A percentile compares a stretch with the other conserved stretches of the same genome.
Evolutionary conservation across 2,113 vertebrate genomes (phyloP).

Genomic region (Chinchilla lanigera): DNA sequence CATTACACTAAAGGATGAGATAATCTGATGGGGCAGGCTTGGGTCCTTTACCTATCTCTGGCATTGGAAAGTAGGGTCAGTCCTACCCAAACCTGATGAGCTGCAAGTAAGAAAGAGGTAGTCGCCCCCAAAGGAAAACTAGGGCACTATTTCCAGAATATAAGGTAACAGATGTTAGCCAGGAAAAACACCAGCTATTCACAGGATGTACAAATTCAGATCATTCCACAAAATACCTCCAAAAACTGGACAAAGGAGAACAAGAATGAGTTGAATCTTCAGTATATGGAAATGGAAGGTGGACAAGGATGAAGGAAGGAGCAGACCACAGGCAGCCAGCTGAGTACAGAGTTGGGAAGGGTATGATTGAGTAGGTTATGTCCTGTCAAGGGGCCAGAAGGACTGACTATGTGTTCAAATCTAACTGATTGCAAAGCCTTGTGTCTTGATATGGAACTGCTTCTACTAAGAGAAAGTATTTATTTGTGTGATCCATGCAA

Average conservation of each 20-base stretch:
- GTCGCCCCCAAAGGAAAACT: neutral
- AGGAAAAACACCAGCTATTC: neutral
- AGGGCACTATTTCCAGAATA: neutral
- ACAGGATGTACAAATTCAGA: conserved; percentile 31
- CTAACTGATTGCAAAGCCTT: neutral
- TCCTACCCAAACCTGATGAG: neutral
- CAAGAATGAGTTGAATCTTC: neutral
- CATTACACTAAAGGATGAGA: neutral
- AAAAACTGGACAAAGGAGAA: neutral
- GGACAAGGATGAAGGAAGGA: neutral
- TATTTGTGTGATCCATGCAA: neutral
- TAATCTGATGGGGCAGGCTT: neutral
- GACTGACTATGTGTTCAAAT: neutral
- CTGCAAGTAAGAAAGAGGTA: neutral
- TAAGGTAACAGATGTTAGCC: neutral
- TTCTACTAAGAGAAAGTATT: neutral
- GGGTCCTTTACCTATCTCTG: neutral
- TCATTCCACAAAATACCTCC: neutral
- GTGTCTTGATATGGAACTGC: neutral
- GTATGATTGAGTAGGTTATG: neutral
- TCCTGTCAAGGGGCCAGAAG: neutral
- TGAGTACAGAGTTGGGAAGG: neutral
- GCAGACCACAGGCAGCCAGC: neutral
- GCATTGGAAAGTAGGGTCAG: neutral
- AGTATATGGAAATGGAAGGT: neutral